Percentiles rank a stretch among this genome's conserved stretches.
These are phyloP conservation scores for Lymantria monacha DNA, from an alignment of 2,888 invertebrate genomes.

Conservation along the genomic window DNA sequence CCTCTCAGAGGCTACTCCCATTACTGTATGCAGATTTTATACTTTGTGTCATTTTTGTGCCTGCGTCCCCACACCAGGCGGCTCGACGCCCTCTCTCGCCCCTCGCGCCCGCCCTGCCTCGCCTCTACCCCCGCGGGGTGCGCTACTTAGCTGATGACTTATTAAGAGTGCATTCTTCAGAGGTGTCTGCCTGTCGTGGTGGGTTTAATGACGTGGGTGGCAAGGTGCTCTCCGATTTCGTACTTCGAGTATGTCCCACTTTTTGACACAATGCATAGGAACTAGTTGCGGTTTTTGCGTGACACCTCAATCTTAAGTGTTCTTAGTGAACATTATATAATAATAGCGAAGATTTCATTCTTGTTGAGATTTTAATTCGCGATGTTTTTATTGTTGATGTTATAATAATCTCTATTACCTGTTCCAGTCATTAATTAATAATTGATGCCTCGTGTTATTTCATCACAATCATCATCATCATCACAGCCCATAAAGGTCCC, in stretches of 20 bases:
- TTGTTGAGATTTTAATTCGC: too few species aligned
- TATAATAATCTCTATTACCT: too few species aligned
- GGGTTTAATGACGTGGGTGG: slow-evolving; percentile 76
- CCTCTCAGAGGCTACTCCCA: slow-evolving; percentile 71
- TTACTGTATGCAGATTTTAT: slow-evolving; percentile 79
- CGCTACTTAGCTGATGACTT: slow-evolving; percentile 82
- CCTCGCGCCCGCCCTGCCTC: slow-evolving; percentile 5
- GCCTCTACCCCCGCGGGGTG: slow-evolving; percentile 29
- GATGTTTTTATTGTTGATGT: too few species aligned
- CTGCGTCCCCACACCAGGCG: slow-evolving; percentile 28
- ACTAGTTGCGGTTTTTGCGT: slow-evolving; percentile 21
- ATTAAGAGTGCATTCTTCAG: slow-evolving; percentile 81
- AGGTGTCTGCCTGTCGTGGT: slow-evolving; percentile 77
- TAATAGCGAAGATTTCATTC: too few species aligned
- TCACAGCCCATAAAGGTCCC: too few species aligned
- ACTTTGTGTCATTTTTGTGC: slow-evolving; percentile 79
- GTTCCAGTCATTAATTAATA: too few species aligned
- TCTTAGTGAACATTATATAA: too few species aligned
- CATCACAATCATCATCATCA: too few species aligned
- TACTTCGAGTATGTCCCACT: slow-evolving; percentile 67
- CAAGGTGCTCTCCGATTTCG: slow-evolving; percentile 47
- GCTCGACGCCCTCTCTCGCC: slow-evolving; percentile 9
- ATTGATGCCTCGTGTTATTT: too few species aligned
- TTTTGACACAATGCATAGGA: slow-evolving; percentile 46
- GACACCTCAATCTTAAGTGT: not conserved